Evolutionary conservation across 2,797 vertebrate species (phyloP).

Genomic region (Typhlichthys subterraneus): DNA sequence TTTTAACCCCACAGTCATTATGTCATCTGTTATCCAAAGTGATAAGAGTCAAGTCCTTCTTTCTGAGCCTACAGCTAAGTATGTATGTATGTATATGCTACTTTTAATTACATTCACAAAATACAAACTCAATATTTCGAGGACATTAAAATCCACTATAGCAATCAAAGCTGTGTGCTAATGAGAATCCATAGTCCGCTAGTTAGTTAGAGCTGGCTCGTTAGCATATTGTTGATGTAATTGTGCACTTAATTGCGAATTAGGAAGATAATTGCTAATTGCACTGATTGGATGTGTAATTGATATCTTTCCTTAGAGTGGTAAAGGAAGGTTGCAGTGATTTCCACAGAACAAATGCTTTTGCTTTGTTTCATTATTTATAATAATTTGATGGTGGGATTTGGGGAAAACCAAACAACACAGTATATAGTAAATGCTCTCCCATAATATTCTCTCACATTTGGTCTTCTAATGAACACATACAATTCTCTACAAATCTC

Average conservation of each 20-base stretch:
- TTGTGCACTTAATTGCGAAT: slow-evolving; percentile 48
- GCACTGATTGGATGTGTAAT: slow-evolving; percentile 40
- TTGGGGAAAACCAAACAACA: too few relatives aligned
- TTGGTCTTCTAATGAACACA: too few relatives aligned
- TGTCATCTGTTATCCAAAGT: neutral
- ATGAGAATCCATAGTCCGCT: slow-evolving; percentile 25
- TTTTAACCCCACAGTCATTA: neutral
- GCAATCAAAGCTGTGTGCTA: slow-evolving; percentile 33
- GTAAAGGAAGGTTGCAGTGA: neutral
- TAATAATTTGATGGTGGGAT: neutral
- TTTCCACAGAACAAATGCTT: neutral
- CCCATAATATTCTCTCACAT: too few relatives aligned
- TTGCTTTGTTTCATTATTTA: neutral
- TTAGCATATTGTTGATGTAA: slow-evolving; percentile 54
- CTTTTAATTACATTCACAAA: too few relatives aligned
- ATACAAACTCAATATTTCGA: too few relatives aligned
- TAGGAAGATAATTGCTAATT: slow-evolving; percentile 44
- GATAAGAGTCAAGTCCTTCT: neutral
- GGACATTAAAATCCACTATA: slow-evolving; percentile 1
- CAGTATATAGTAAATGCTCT: too few relatives aligned
- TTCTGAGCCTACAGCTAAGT: neutral
- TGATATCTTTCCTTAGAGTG: slow-evolving; percentile 24
- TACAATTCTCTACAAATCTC: too few relatives aligned
- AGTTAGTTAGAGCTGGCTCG: slow-evolving; percentile 31
- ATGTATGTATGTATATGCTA: too few relatives aligned